Conservation (phyloP, 2,797 vertebrate species). For the Tiaroga cobitis region DNA sequence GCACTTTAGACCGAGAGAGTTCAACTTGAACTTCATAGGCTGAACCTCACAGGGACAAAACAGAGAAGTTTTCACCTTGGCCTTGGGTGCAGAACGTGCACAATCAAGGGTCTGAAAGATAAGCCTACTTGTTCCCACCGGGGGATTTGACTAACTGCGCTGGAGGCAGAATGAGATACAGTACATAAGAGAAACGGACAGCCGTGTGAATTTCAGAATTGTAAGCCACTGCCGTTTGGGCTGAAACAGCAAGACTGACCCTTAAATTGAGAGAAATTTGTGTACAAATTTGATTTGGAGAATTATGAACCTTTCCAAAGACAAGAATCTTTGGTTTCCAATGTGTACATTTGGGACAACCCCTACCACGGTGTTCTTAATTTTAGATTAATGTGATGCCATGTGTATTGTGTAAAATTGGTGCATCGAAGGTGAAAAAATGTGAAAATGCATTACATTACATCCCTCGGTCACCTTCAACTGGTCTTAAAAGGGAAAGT, state of each 20-base stretch:
- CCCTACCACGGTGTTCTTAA: not conserved
- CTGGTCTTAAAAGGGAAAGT: not conserved
- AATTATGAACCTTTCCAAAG: slow-evolving; percentile 2
- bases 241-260: slow-evolving; percentile 33
- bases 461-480: not conserved
- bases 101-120: slow-evolving; percentile 35
- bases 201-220: not conserved
- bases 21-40: slow-evolving; percentile 30
- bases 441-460: not conserved
- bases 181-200: not conserved
- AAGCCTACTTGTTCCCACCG: not conserved
- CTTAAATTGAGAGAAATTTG: not conserved
- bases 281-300: not conserved
- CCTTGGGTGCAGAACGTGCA: slow-evolving; percentile 19
- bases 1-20: not conserved
- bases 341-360: not conserved
- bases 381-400: not conserved
- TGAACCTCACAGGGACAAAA: slow-evolving; percentile 24
- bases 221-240: slow-evolving; percentile 12
- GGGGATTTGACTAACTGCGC: slow-evolving; percentile 4
- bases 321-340: slow-evolving; percentile 5
- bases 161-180: not conserved
- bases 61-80: slow-evolving; percentile 15
- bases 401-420: not conserved
- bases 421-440: not conserved